These are phyloP conservation scores for Theonella swinhoei DNA, from an alignment of 37 sponge, comb jelly and placozoan species.

Conservation along the genomic window DNA sequence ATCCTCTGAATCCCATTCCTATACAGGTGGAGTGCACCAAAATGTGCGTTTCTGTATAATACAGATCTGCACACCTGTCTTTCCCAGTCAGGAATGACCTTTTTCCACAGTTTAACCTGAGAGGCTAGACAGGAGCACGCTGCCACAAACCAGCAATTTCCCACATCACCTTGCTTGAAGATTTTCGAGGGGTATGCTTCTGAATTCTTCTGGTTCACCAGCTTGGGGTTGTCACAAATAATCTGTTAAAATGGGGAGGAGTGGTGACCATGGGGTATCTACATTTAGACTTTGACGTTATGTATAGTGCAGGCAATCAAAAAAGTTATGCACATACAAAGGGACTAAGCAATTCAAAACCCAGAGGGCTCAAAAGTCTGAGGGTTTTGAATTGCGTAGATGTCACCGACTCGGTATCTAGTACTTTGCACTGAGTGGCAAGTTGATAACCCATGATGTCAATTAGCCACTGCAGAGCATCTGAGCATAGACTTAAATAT, in stretches of 20 bases:
- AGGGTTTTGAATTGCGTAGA: too few species aligned
- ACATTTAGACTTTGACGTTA: too few species aligned
- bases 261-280: not conserved
- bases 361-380: too few species aligned
- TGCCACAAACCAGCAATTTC: constrained; percentile 98
- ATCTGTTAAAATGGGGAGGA: constrained; percentile 18
- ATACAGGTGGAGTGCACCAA: too few species aligned
- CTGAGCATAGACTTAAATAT: too few species aligned
- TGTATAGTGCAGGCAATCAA: not conserved
- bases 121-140: constrained; percentile 80
- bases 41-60: too few species aligned
- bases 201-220: constrained; percentile 78
- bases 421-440: too few species aligned
- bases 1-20: constrained; percentile 79
- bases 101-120: constrained; percentile 67
- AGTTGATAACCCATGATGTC: too few species aligned
- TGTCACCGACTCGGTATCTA: too few species aligned
- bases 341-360: not conserved
- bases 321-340: not conserved
- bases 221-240: constrained; percentile 61
- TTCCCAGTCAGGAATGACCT: constrained; percentile 66
- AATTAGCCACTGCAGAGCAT: too few species aligned
- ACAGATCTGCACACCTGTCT: constrained; percentile 68
- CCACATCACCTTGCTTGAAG: constrained; percentile 84
- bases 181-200: too few species aligned